Evolutionary conservation across 2,113 vertebrate genomes (phyloP).

Genomic region (Jaculus jaculus): DNA sequence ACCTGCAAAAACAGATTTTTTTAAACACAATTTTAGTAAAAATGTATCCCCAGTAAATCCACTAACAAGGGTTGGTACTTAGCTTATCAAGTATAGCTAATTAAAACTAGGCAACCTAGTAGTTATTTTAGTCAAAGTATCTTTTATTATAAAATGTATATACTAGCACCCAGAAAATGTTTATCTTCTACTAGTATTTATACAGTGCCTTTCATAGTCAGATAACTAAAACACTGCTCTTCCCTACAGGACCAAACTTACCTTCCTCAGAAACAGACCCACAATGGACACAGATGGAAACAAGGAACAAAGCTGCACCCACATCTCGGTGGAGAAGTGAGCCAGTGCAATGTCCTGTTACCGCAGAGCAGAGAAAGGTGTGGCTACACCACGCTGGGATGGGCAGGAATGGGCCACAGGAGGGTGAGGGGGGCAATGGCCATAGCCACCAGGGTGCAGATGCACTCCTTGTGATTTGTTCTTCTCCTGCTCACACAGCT

Average conservation of each 20-base stretch:
- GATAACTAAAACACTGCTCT: neutral
- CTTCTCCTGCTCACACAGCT: neutral
- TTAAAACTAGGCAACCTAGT: neutral
- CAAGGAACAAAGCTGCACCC: neutral
- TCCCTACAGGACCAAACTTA: neutral
- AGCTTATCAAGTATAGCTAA: conserved; percentile 38
- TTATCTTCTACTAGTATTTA: conserved; percentile 33
- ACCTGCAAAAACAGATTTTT: conserved; percentile 86
- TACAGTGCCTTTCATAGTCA: neutral
- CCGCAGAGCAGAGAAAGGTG: neutral
- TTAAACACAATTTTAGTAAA: conserved; percentile 59
- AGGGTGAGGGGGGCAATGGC: neutral
- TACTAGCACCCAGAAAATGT: neutral
- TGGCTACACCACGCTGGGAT: neutral
- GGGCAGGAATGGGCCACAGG: neutral
- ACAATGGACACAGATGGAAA: neutral
- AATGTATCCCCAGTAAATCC: conserved; percentile 34
- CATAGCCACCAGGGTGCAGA: neutral
- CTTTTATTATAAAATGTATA: conserved; percentile 23
- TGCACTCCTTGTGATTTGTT: neutral
- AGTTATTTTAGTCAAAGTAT: neutral
- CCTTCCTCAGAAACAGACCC: neutral
- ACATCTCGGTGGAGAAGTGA: neutral
- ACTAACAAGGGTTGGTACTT: neutral
- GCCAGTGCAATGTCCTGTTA: neutral